These are phyloP conservation scores for Melanophora roralis DNA, from an alignment of 2,888 invertebrate species.

Conservation along the genomic window DNA sequence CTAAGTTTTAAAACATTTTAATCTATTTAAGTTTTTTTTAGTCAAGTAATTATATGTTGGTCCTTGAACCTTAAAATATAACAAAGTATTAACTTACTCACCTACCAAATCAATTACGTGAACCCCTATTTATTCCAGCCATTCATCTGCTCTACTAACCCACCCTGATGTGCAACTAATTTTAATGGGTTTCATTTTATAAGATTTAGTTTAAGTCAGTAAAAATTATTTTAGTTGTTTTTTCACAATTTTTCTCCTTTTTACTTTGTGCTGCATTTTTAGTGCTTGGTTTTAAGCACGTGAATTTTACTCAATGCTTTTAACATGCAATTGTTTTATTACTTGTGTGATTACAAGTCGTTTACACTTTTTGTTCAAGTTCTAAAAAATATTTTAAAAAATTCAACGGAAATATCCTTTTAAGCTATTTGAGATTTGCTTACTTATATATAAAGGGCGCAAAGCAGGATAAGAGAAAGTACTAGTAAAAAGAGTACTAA, in stretches of 20 bases:
- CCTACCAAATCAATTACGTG: not conserved
- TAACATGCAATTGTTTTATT: slow-evolving; percentile 48
- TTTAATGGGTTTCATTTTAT: slow-evolving; percentile 3
- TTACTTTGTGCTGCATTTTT: not conserved
- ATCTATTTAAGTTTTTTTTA: not conserved
- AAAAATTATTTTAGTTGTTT: not conserved
- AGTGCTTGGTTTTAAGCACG: slow-evolving; percentile 6
- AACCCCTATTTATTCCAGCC: not conserved
- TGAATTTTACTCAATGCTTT: slow-evolving; percentile 29
- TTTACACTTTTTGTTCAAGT: slow-evolving; percentile 17
- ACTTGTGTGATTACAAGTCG: slow-evolving; percentile 33
- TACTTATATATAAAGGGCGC: too few relatives aligned
- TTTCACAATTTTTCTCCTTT: not conserved
- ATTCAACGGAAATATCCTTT: not conserved
- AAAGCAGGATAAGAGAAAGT: not conserved
- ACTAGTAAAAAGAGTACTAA: not conserved
- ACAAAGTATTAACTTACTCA: not conserved
- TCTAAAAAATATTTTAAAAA: not conserved
- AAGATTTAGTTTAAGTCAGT: not conserved
- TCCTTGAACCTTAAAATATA: not conserved
- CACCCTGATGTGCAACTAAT: not conserved
- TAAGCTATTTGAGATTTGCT: not conserved
- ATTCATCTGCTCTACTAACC: not conserved
- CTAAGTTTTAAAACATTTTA: not conserved
- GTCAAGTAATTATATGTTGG: not conserved